Conservation (phyloP, 2,888 invertebrate species). For the Agrochola macilenta region DNA sequence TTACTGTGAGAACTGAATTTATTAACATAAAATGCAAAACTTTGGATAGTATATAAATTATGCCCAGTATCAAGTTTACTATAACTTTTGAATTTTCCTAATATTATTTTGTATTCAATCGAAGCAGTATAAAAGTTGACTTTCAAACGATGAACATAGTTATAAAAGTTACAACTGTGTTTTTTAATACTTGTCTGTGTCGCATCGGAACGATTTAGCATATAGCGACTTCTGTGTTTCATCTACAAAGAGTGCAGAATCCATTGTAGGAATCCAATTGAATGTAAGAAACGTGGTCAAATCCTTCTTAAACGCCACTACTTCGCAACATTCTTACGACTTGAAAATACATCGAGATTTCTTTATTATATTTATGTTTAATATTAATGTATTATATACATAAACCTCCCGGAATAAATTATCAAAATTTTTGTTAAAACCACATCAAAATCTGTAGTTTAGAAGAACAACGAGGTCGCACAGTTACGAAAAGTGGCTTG, state of each 20-base stretch:
- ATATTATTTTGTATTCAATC: constrained; percentile 15
- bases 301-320: background rate
- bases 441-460: no score
- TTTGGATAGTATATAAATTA: constrained; percentile 52
- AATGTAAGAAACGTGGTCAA: background rate
- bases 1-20: constrained; percentile 38
- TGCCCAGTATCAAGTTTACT: constrained; percentile 26
- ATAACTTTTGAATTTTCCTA: constrained; percentile 12
- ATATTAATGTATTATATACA: background rate
- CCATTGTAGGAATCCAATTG: background rate
- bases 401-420: background rate
- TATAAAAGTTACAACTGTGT: background rate
- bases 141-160: background rate
- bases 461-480: background rate
- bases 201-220: background rate
- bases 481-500: background rate
- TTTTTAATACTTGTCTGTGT: background rate
- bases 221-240: background rate
- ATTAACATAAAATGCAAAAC: constrained; percentile 42
- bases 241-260: background rate
- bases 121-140: background rate
- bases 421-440: background rate
- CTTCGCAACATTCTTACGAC: background rate
- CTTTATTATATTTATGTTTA: no score
- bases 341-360: background rate